Evolutionary conservation across 1,140 invertebrate genomes (phyloP).

Genomic region (Matsumurasca onukii): DNA sequence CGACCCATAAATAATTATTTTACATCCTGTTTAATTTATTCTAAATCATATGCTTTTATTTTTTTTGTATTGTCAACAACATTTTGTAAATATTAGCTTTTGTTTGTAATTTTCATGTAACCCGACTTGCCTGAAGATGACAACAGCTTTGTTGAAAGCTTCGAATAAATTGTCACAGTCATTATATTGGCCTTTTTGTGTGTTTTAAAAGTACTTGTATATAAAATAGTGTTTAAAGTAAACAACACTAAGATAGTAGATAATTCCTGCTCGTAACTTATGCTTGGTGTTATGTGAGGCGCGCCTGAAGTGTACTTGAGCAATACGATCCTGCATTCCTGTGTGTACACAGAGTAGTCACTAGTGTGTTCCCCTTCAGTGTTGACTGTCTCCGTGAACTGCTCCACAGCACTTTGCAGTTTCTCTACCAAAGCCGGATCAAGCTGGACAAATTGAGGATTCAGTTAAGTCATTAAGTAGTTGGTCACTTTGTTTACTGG

Average conservation of each 20-base stretch:
- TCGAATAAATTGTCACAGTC: too few species aligned
- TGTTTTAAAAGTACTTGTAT: too few species aligned
- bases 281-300: too few species aligned
- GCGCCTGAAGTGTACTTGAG: constrained; percentile 29
- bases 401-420: background rate
- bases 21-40: too few species aligned
- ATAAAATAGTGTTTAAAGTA: background rate
- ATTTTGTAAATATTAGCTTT: too few species aligned
- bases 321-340: constrained; percentile 35
- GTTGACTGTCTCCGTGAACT: constrained; percentile 2
- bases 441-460: constrained; percentile 1
- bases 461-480: background rate
- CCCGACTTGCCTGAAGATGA: too few species aligned
- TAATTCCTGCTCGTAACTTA: background rate
- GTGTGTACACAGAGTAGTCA: constrained; percentile 33
- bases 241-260: background rate
- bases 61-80: too few species aligned
- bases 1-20: too few species aligned
- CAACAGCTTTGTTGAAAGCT: too few species aligned
- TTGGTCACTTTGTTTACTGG: background rate
- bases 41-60: too few species aligned
- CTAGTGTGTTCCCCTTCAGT: constrained; percentile 72
- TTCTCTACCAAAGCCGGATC: background rate
- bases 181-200: too few species aligned
- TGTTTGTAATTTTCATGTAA: too few species aligned